Base-by-base conservation (phyloP, 2,113 vertebrate genomes). In the Camelus dromedarius region DNA sequence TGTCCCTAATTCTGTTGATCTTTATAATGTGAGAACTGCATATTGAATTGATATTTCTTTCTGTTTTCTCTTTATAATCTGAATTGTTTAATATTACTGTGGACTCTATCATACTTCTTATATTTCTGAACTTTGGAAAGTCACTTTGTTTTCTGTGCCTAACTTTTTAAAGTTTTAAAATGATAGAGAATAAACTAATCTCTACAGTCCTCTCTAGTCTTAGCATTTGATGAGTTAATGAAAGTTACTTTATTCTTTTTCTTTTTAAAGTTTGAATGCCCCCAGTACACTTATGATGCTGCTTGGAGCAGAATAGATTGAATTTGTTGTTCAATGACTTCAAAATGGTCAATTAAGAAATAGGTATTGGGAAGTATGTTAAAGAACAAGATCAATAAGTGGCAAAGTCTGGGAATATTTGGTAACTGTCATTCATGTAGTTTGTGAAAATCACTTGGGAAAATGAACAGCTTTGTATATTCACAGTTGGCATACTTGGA, bases 101-200 rank as follows among this genome's bases (percentile, higher is more conserved):
- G 54, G 60, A 6, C 35, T 94, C 5, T 60, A 20, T 42, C 54
- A 70, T 77, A 76, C 42, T 70, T 62, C 32, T 69, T 76, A 67
- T n/a, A 83, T 93, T 85, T 89, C 24, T 85, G 84, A 83, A 80
- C 56, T 89, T 84, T 85, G 79, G 58, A 95, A 95, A 89, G 15
- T 79, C 24, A 50, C 48, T 84, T 73, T 12, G 0, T 42, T 79
- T 50, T 92, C 32, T 75, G 5, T 83, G 60, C 32, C 14, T 52
- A 42, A 80, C 13, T 77, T 86, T 72, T 93, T 9, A 38, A 66
- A 89, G 9, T 81, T 93, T 91, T 70, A 76, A 87, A 93, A 83
- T 77, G 46, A 52, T 79, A 70, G 22, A 88, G 20, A 93, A 58
- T 95, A 85, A 87, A 76, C n/a, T 77, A 48, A 93, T 20, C 70